Percentiles rank a stretch among this genome's conserved stretches.
Evolutionary conservation across 2,888 invertebrate species (phyloP).

Genomic region (Globia sparganii): DNA sequence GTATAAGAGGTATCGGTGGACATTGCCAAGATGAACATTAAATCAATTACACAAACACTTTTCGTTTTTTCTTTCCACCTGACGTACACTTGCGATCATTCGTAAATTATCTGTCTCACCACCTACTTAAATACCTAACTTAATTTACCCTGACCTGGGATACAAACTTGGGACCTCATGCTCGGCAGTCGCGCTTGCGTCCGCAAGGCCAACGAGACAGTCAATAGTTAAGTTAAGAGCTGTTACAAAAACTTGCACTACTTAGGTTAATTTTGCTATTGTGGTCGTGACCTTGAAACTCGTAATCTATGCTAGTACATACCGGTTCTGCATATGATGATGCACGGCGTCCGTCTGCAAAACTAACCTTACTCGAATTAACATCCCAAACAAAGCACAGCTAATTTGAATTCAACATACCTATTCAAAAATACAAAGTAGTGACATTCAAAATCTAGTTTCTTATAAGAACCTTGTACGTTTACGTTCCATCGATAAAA

Average conservation of each 20-base stretch:
- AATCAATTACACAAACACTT: not conserved
- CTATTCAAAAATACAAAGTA: not conserved
- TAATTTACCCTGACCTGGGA: not conserved
- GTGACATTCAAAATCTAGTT: conserved; percentile 12
- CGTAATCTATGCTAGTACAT: not conserved
- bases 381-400: not conserved
- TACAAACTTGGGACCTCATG: no score
- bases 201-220: not conserved
- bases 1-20: not conserved
- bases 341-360: not conserved
- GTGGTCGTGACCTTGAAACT: not conserved
- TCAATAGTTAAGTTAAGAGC: no score
- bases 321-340: conserved; percentile 3
- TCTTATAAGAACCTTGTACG: conserved; percentile 8
- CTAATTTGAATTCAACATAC: conserved; percentile 4
- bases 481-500: not conserved
- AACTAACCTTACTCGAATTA: not conserved
- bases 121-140: not conserved
- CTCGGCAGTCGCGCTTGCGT: not conserved
- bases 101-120: not conserved
- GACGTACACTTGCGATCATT: not conserved
- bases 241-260: not conserved
- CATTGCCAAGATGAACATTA: not conserved
- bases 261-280: not conserved
- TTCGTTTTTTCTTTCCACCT: not conserved